Evolutionary conservation across 2,113 vertebrate genomes (phyloP).

Genomic region (Murina feae): DNA sequence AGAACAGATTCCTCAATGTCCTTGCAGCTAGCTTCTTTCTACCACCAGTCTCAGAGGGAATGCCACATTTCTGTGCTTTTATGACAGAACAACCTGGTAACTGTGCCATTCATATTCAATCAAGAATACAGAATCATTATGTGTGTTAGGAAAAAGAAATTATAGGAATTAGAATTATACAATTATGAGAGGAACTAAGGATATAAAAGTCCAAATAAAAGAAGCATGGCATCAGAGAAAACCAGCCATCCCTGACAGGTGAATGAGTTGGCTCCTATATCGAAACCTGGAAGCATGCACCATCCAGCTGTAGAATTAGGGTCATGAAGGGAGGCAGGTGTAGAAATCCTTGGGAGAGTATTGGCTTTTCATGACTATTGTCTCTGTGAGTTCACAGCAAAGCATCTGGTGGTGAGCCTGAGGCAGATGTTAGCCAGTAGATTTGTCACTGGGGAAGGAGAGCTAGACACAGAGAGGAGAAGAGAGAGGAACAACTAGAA

Average conservation of each 20-base stretch:
- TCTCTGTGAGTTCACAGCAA: background rate
- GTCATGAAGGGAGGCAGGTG: background rate
- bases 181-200: background rate
- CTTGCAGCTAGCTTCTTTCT: background rate
- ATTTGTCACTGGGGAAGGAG: background rate
- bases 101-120: background rate
- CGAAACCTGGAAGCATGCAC: background rate
- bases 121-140: background rate
- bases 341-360: background rate
- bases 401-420: background rate
- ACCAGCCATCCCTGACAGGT: background rate
- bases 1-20: background rate
- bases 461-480: rapidly evolving
- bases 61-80: background rate
- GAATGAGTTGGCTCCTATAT: background rate
- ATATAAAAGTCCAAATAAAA: background rate
- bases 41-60: background rate
- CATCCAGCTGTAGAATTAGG: background rate
- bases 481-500: too few species aligned
- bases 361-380: background rate
- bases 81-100: background rate
- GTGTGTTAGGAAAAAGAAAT: background rate
- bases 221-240: background rate
- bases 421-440: background rate
- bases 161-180: background rate